Evolutionary conservation across 2,113 vertebrate species (phyloP), one percentile per base, ranked within the genome.

Genomic region (Azemiops feae): DNA sequence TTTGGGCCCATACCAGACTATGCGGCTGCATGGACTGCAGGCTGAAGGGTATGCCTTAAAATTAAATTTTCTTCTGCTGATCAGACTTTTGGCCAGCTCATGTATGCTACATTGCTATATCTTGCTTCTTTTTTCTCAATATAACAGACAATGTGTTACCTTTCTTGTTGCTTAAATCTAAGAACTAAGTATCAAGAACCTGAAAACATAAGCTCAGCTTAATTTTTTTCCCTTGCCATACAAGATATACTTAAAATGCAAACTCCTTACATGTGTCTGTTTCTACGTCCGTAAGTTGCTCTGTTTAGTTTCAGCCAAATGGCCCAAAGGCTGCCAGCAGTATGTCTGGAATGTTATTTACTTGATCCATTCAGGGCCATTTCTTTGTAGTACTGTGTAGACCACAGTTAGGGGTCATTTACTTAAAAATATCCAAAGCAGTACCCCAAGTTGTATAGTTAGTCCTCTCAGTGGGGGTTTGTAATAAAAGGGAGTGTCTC

Each of bases 331-430:
- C 92, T 97, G 94, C 97, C 96, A 97, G 89, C 95, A 96, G 93
- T 96, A 97, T 97, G 97, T 95, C 96, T 97, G 98, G 97, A 98
- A 97, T 98, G 97, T 97, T 97, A 96, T 97, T 98, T 98, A 97
- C 95, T 97, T 93, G 91, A 92, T 96, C 92, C 92, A 27, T 96
- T 97, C 96, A 98, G 93, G 58, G 87, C 95, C 94, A 96, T 97
- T 96, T 95, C 93, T 96, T 95, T 97, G 95, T 96, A 96, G 91
- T 16, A 0, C 89, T 96, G 92, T 64, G 50, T 88, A 95, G 94
- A 95, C 94, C 92, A 93, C 95, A 96, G 69, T 93, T 92, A 93
- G 55, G 88, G 88, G 92, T 96, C 91, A 96, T 95, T 96, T 92
- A 85, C 94, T 95, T 95, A 93, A 55, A 95, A 95, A 87, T 95